Percentiles rank a stretch among this genome's conserved stretches.
Conservation (phyloP, 2,797 vertebrate genomes). For the Danio albolineatus region DNA sequence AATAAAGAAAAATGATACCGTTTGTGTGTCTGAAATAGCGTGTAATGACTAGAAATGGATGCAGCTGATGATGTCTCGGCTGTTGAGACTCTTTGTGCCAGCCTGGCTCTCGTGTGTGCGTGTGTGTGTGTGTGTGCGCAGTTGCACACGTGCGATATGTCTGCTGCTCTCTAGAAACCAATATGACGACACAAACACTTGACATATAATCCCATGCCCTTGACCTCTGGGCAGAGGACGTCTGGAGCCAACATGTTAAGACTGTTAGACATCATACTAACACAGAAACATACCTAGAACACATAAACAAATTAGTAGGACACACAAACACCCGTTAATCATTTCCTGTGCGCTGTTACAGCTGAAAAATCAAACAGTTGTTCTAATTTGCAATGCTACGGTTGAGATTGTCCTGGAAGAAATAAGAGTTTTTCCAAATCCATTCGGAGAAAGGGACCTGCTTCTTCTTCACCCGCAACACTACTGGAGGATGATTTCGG, state of each 20-base stretch:
- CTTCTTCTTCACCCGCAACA: neutral
- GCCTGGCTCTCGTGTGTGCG: neutral
- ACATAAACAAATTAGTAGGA: conserved; percentile 57
- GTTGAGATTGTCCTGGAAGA: conserved; percentile 14
- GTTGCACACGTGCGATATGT: conserved; percentile 28
- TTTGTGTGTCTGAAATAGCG: conserved; percentile 24
- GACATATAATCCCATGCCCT: conserved; percentile 11
- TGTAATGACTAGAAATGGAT: conserved; percentile 31
- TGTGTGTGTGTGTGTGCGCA: conserved; percentile 13
- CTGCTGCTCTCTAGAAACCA: conserved; percentile 20
- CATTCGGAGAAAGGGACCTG: neutral
- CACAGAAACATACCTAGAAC: conserved; percentile 55
- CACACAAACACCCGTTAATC: conserved; percentile 13
- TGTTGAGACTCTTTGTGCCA: conserved; percentile 13
- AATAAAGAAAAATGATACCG: conserved; percentile 5
- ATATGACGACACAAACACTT: conserved; percentile 27
- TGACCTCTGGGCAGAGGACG: conserved; percentile 5
- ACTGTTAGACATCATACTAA: conserved; percentile 15
- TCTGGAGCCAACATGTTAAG: conserved; percentile 19
- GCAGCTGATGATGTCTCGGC: conserved; percentile 17
- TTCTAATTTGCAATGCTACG: conserved; percentile 16
- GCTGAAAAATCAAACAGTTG: neutral
- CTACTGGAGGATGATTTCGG: conserved; percentile 26
- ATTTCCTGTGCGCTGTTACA: conserved; percentile 10
- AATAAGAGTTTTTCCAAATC: conserved; percentile 34